Evolutionary conservation across 2,797 vertebrate genomes (phyloP).

Genomic region (Bradypus variegatus): DNA sequence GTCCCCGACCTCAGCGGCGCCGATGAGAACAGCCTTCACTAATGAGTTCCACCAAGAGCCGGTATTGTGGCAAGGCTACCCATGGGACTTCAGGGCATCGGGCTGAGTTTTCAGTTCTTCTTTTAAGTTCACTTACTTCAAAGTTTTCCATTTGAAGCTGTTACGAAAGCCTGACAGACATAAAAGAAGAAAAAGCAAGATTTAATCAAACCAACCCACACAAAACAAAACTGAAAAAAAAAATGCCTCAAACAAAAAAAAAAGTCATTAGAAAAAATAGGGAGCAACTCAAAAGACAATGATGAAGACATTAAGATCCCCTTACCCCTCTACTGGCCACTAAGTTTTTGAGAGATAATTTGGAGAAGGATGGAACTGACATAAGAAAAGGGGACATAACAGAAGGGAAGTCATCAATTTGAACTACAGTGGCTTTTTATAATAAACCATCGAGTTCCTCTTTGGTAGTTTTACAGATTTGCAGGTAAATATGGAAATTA

Average conservation of each 20-base stretch:
- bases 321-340: no score
- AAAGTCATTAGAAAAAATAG: background rate
- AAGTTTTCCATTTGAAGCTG: slow-evolving; percentile 41
- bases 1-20: background rate
- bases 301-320: background rate
- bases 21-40: background rate
- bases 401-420: background rate
- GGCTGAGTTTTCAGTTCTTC: slow-evolving; percentile 5
- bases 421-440: background rate
- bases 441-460: background rate
- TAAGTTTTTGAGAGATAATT: background rate
- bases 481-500: background rate
- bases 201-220: background rate
- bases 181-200: background rate
- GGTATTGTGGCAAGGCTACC: background rate
- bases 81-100: background rate
- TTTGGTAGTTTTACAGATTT: background rate
- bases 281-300: background rate
- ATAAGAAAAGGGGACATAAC: background rate
- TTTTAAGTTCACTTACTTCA: slow-evolving; percentile 37
- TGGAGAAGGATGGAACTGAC: background rate
- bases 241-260: background rate
- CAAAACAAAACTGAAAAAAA: background rate
- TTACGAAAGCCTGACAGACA: background rate
- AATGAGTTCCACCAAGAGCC: background rate